These are phyloP conservation scores for Silurus glanis DNA, from an alignment of 2,113 vertebrate genomes.

Conservation along the genomic window DNA sequence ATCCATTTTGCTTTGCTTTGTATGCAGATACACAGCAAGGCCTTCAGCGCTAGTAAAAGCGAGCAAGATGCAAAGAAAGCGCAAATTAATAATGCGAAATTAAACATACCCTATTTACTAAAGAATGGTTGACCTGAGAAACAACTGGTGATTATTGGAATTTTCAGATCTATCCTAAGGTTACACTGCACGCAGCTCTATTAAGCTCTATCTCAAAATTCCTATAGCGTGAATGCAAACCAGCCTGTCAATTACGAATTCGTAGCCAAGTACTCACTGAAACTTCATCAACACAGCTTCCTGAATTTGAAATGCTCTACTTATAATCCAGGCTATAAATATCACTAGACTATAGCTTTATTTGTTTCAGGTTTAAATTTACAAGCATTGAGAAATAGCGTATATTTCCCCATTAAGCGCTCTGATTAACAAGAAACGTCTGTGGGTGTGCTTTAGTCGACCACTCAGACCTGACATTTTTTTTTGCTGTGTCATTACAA, in stretches of 20 bases:
- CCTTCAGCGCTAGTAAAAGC: background rate
- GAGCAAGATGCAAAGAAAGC: background rate
- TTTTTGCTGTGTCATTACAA: background rate
- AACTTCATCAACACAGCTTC: background rate
- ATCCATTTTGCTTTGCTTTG: conserved; percentile 9
- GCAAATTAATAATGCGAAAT: background rate
- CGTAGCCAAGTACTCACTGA: background rate
- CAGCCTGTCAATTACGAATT: background rate
- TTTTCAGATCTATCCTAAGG: conserved; percentile 18
- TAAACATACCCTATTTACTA: background rate
- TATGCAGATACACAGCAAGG: conserved; percentile 6
- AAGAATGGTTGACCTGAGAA: background rate
- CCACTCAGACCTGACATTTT: background rate
- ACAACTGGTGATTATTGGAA: conserved; percentile 3
- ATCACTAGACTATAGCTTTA: background rate
- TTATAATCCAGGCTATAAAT: background rate
- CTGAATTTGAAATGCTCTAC: background rate
- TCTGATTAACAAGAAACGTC: background rate
- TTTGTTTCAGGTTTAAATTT: background rate
- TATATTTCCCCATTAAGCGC: too few relatives aligned
- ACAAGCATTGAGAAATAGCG: background rate
- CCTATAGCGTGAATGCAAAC: background rate
- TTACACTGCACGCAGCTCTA: conserved; percentile 2
- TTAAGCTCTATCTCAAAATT: background rate
- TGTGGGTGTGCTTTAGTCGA: background rate